Percentiles rank a stretch among this genome's conserved stretches.
Conservation (phyloP, 2,888 invertebrate species). For the Lumbricus terrestris region DNA sequence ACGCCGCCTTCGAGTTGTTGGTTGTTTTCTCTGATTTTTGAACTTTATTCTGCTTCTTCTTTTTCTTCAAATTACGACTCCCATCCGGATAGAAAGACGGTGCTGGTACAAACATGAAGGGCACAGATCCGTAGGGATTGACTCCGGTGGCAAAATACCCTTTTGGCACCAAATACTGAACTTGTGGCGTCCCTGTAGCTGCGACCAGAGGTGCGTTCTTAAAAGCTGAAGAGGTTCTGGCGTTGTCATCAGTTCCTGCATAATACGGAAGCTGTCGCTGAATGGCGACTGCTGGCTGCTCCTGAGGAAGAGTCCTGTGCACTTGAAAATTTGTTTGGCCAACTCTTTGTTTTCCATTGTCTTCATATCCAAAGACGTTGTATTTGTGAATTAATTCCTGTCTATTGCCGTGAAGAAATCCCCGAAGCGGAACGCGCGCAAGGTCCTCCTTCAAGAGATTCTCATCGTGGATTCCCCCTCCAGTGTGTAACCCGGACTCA, state of each 20-base stretch:
- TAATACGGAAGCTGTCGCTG: neutral
- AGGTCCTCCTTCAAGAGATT: neutral
- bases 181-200: neutral
- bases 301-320: neutral
- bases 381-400: neutral
- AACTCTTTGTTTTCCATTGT: neutral
- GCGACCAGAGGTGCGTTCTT: neutral
- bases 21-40: conserved; percentile 18
- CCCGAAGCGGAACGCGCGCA: neutral
- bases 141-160: conserved; percentile 38
- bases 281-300: neutral
- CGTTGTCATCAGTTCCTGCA: neutral
- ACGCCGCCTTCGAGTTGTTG: neutral
- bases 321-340: neutral
- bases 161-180: conserved; percentile 27
- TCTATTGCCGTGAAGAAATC: neutral
- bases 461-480: neutral
- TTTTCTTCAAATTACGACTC: conserved; percentile 30
- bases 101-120: conserved; percentile 31
- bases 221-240: neutral
- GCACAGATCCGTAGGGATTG: conserved; percentile 29
- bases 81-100: conserved; percentile 23
- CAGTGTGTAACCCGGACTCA: neutral
- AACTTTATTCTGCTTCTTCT: conserved; percentile 34
- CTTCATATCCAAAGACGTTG: neutral